Conservation (phyloP, 2,113 vertebrate genomes). For the Prochilodus magdalenae region DNA sequence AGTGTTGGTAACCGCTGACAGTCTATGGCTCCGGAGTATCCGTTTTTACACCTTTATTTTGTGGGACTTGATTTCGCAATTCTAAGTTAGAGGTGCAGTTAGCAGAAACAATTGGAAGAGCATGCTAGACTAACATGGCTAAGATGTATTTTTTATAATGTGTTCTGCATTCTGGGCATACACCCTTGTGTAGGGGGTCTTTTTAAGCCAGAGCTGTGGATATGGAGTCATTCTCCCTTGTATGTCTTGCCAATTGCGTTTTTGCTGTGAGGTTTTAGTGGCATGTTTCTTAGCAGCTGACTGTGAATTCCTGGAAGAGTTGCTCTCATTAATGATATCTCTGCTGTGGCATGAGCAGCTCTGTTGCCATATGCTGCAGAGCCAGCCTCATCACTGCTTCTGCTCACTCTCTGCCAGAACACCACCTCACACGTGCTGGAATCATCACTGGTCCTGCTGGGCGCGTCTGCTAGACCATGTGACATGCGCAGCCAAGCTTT, state of each 20-base stretch:
- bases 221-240: not conserved
- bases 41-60: too few relatives aligned
- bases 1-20: too few relatives aligned
- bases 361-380: slow-evolving; percentile 71
- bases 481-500: slow-evolving; percentile 56
- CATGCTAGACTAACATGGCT: too few relatives aligned
- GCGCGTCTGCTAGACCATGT: slow-evolving; percentile 54
- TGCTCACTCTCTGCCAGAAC: slow-evolving; percentile 65
- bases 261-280: slow-evolving; percentile 51
- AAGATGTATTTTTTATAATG: too few relatives aligned
- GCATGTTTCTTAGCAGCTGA: slow-evolving; percentile 53
- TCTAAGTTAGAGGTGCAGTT: too few relatives aligned
- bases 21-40: too few relatives aligned
- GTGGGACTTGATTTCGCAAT: too few relatives aligned
- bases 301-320: slow-evolving; percentile 64
- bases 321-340: slow-evolving; percentile 71
- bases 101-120: too few relatives aligned
- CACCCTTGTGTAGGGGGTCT: too few relatives aligned
- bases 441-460: slow-evolving; percentile 64
- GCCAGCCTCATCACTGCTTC: slow-evolving; percentile 67
- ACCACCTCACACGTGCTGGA: slow-evolving; percentile 68
- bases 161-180: not conserved
- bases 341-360: slow-evolving; percentile 71
- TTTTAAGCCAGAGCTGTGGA: not conserved
- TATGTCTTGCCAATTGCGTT: slow-evolving; percentile 36